phyloP scores from a whole-genome alignment of 2,113 vertebrate genomes.

The Hydrochoerus hydrochaeris region DNA sequence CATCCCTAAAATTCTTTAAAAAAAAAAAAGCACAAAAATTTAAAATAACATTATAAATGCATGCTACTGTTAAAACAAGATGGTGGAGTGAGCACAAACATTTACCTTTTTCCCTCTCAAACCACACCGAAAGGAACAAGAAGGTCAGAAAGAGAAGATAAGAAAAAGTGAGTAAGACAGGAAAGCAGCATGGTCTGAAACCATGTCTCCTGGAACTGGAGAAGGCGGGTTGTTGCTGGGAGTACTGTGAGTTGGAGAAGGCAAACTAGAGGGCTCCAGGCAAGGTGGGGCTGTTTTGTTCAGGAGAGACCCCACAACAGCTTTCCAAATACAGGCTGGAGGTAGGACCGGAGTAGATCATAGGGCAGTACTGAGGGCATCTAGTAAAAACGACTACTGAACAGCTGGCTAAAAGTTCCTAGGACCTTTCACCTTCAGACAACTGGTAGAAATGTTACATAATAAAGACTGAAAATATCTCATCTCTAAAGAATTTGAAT shows the following conservation, averaged over 20 bases:
- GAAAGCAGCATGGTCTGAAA: not conserved
- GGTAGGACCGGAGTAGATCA: not conserved
- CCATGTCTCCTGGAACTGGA: not conserved
- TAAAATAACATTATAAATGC: not conserved
- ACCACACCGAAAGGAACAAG: not conserved
- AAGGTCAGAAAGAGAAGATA: not conserved
- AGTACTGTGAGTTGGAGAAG: not conserved
- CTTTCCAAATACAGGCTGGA: not conserved
- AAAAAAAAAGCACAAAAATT: not conserved
- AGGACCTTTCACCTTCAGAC: not conserved
- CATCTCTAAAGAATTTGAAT: not conserved
- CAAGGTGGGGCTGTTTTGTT: not conserved
- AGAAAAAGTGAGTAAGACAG: not conserved
- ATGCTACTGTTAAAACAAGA: not conserved
- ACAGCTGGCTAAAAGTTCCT: not conserved
- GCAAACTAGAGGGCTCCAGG: not conserved
- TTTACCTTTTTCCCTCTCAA: not conserved
- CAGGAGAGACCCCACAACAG: not conserved
- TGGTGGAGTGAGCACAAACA: not conserved
- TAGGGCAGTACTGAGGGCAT: not conserved
- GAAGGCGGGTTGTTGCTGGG: not conserved
- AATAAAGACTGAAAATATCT: not conserved
- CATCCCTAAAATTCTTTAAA: not conserved
- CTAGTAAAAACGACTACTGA: not conserved
- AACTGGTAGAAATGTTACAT: not conserved